Evolutionary conservation across 2,888 invertebrate genomes (phyloP), one percentile per base, ranked within the genome.

Genomic region (Diplazon laetatorius): DNA sequence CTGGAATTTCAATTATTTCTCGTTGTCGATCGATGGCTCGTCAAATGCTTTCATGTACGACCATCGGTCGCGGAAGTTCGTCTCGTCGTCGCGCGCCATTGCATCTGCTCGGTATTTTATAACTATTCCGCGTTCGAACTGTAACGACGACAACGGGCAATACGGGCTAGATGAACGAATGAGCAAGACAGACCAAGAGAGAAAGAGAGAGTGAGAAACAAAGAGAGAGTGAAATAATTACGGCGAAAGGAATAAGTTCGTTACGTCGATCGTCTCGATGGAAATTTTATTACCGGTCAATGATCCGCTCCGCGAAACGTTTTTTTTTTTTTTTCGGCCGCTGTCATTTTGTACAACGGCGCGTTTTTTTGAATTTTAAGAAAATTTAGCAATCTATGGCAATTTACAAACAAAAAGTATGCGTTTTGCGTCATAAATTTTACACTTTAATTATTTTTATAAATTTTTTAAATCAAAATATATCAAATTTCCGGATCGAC

Each of bases 181-280:
- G 30, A 30, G 4, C 25, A 9, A n/a, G n/a, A 35, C 20, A 9
- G 20, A 14, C 55, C 9, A 16, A 3, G 20, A 20, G 37, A 65
- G 1, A 6, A 52, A 66, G 65, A 65, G 66, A 25, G 66, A 66
- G n/a, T n/a, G n/a, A n/a, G n/a, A n/a, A n/a, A n/a, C n/a, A n/a
- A n/a, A n/a, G 1, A 6, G 66, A 66, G 65, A 65, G 66, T 42
- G 66, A 66, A 52, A 66, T 66, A 50, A 16, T 66, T 39, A 52
- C 39, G 16, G 37, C 66, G 42, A 46, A 16, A 14, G 30, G 30
- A 18, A 18, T 30, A 10, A 18, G 65, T 2, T 65, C 20, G 66
- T 66, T 66, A 65, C 55, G 30, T 55, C 22, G 50, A 39, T 20
- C 10, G 65, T 50, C 20, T 50, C 4, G 65, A 39, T 50, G 37